A percentile compares a stretch with the other conserved stretches of the same genome.
phyloP scores from a whole-genome alignment of 2,113 vertebrate genomes.

The Pogonocichla stellata region DNA sequence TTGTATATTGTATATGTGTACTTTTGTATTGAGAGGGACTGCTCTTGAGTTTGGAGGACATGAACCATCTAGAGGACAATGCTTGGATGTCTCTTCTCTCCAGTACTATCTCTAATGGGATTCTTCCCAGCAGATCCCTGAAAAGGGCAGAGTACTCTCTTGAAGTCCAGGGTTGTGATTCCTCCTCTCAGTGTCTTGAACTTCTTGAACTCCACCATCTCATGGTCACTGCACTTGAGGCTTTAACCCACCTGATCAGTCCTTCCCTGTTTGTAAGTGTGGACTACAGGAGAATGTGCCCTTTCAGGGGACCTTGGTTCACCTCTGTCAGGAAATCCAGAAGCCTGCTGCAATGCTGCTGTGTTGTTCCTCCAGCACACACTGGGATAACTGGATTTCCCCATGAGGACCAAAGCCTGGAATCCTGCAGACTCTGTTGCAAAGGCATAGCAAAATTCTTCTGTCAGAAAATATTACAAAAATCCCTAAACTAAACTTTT shows the following conservation, averaged over 20 bases:
- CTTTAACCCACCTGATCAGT: background rate
- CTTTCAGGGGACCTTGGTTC: accelerated
- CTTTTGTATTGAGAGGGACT: background rate
- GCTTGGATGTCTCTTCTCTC: background rate
- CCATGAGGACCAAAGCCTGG: background rate
- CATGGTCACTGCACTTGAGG: background rate
- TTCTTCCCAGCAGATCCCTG: background rate
- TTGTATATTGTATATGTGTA: background rate
- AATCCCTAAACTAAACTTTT: background rate
- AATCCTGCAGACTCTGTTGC: background rate
- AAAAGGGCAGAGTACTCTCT: background rate
- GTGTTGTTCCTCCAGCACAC: background rate
- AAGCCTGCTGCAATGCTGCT: background rate
- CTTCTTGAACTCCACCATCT: background rate
- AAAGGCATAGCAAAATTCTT: background rate
- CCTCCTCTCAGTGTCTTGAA: background rate
- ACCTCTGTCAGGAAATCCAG: background rate
- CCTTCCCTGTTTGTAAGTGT: background rate
- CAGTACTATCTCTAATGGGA: background rate
- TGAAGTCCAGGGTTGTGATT: background rate
- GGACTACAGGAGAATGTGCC: background rate
- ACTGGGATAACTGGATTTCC: background rate
- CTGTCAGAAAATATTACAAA: background rate
- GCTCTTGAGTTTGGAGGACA: background rate
- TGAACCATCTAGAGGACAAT: background rate